phyloP scores from a whole-genome alignment of 2,888 invertebrate species.

The Plemyria rubiginata region DNA sequence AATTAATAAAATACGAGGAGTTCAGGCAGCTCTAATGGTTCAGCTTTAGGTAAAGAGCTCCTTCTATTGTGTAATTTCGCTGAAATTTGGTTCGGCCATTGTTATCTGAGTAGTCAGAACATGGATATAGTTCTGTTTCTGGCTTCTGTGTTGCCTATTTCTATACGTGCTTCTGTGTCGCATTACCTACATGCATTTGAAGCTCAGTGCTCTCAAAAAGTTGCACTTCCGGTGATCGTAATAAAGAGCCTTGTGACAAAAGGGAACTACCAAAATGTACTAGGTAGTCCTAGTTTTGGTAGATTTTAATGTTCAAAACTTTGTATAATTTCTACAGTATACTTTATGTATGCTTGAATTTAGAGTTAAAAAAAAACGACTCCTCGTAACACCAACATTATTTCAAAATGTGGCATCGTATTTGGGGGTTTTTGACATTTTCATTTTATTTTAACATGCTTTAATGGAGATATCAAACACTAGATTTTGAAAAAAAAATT shows the following conservation, averaged over 20 bases:
- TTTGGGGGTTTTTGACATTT: too few relatives aligned
- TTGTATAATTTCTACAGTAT: not conserved
- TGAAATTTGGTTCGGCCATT: constrained; percentile 1
- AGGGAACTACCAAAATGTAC: not conserved
- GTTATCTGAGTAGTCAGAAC: not conserved
- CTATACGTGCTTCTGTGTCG: not conserved
- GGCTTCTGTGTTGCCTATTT: not conserved
- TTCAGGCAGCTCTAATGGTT: too few relatives aligned
- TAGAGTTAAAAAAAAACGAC: too few relatives aligned
- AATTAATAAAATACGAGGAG: too few relatives aligned
- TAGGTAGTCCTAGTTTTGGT: not conserved
- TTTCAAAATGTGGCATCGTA: too few relatives aligned
- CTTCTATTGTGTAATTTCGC: not conserved
- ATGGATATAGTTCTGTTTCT: constrained; percentile 3
- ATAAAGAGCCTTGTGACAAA: constrained; percentile 10
- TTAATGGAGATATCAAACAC: too few relatives aligned
- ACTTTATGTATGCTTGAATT: not conserved
- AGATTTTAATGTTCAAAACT: constrained; percentile 3
- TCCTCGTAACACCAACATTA: too few relatives aligned
- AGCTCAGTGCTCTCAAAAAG: constrained; percentile 6
- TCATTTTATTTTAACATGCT: too few relatives aligned
- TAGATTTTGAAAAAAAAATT: too few relatives aligned
- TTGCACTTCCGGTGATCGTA: constrained; percentile 3
- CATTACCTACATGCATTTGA: not conserved
- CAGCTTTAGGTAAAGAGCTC: not conserved